Evolutionary conservation across 2,888 invertebrate species (phyloP), one percentile per base, ranked within the genome.

Genomic region (Polydrusus tereticollis): DNA sequence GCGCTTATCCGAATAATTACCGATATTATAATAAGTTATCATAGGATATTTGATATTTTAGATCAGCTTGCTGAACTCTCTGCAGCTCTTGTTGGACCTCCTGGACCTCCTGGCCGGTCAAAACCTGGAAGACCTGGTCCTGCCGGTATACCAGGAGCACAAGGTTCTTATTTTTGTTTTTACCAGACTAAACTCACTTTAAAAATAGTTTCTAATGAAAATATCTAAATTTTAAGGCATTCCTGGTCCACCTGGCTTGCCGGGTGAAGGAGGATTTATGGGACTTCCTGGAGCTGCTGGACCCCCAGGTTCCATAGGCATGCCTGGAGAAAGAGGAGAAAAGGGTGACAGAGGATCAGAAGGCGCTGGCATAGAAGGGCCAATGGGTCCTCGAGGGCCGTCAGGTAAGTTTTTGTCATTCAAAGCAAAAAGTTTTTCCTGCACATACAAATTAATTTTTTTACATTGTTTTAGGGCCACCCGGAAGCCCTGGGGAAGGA

Each of bases 31-130:
- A 38, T 47, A 23, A 18, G 33, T 7, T 21, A 62, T 8, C 7
- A 52, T 23, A 26, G 55, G 16, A 43, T 43, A 45, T 21, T 16
- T 20, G 29, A 21, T 50, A 69, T 66, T 65, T 64, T 73, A 95
- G 95, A 93, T 79, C 92, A 93, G 80, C 86, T 96, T 79, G 89
- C 88, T 78, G 94, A 94, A 81, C 86, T 95, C 79, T 87, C 91
- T 52, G 87, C 90, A 52, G 87, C 88, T 78, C 88, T 89, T 80
- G 85, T 86, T 64, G 91, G 92, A 60, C 90, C 91, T 5, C 90
- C 92, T 38, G 92, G 92, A 18, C 89, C 89, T 21, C 90, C 92
- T 14, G 91, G 92, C 50, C 85, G 86, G 55, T 89, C 90, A 26
- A 89, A 89, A 80, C 87, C 91, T 76, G 94, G 94, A 43, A 88